Base-by-base conservation (phyloP, 2,113 vertebrate genomes). In the Cervus canadensis region DNA sequence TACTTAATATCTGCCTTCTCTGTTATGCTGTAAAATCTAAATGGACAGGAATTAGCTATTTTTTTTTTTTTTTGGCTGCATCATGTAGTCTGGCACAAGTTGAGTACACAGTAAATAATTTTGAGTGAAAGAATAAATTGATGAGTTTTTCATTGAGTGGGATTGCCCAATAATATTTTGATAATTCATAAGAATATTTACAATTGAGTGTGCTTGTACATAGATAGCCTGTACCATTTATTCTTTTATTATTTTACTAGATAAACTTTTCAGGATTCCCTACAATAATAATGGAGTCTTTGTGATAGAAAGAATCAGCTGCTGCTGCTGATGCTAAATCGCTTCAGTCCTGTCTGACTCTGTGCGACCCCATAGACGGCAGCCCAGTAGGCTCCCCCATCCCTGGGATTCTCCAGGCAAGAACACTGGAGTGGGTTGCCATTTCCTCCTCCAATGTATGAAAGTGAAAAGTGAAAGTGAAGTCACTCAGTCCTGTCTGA, bases 71-170 rank as follows among this genome's bases (percentile, higher is more conserved):
- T 88, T 26, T 71, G 10, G 6, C 14, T 64, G 1, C 59, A 30
- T 91, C n/a, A 48, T 67, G 8, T 54, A 71, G 30, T 45, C 30
- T 92, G 17, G 8, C 19, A 76, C 19, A 17, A 30, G 62, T 12
- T 94, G 23, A 12, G 5, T 40, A 78, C 23, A 23, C 7, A 91
- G 23, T 14, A 64, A 33, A 33, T 83, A 36, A 83, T 89, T 89
- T 57, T 52, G 17, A 94, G 48, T 86, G 26, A 97, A 64, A 95
- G 21, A 85, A 79, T 89, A 14, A 67, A 59, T 48, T 36, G 78
- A 81, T 90, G 17, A 84, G 13, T 95, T 43, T 86, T 56, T 78
- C 21, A 54, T 28, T 86, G 30, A 81, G 54, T 82, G 74, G 26
- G 21, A 13, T 36, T n/a, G 23, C 6, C 3, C 36, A 50, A 56